phyloP scores from a whole-genome alignment of 2,113 vertebrate genomes.

The Saimiri boliviensis region DNA sequence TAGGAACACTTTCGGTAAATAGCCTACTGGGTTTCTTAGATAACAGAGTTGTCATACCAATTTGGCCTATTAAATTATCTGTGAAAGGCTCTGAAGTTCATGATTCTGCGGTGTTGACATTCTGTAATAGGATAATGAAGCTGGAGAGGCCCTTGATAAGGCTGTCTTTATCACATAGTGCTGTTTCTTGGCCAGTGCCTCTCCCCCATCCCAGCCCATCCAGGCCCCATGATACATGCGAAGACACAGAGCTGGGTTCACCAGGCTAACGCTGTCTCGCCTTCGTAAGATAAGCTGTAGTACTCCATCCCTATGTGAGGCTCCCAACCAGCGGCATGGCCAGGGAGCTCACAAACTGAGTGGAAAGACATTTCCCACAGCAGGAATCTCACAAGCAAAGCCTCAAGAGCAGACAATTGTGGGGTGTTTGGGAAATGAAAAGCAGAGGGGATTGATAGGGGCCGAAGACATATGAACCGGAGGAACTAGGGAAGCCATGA shows the following conservation, averaged over 20 bases:
- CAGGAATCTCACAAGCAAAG: too few relatives aligned
- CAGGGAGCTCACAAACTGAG: not conserved
- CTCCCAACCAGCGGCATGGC: not conserved
- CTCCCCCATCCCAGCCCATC: rapidly evolving
- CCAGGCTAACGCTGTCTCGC: rapidly evolving
- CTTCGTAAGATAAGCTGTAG: not conserved
- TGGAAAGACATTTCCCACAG: not conserved
- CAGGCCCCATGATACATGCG: too few relatives aligned
- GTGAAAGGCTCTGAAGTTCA: not conserved
- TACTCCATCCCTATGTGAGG: not conserved
- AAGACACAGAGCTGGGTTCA: not conserved
- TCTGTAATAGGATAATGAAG: not conserved
- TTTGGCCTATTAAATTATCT: not conserved
- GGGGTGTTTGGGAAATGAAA: not conserved
- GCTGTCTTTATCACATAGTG: rapidly evolving
- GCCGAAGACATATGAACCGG: rapidly evolving
- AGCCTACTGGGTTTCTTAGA: not conserved
- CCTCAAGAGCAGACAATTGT: not conserved
- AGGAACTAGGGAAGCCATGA: too few relatives aligned
- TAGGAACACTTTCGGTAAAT: not conserved
- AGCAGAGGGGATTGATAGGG: not conserved
- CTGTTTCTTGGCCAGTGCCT: rapidly evolving
- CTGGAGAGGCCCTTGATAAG: not conserved
- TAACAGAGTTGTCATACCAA: not conserved
- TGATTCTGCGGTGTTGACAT: rapidly evolving